phyloP scores from a whole-genome alignment of 2,113 vertebrate species.

The Gymnobelideus leadbeateri region DNA sequence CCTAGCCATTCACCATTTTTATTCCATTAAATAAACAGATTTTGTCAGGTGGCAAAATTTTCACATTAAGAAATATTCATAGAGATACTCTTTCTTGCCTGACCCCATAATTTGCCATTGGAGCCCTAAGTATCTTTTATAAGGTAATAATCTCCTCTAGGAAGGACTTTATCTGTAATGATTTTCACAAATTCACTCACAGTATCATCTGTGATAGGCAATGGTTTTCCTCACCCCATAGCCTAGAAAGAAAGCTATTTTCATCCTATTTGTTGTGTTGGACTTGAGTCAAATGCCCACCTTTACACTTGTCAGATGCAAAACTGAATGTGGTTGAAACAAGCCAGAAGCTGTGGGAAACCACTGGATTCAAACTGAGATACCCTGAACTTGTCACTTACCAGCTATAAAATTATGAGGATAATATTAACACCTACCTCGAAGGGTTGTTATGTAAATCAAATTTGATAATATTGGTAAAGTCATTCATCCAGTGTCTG shows the following conservation, averaged over 20 bases:
- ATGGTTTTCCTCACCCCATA: background rate
- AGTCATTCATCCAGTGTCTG: background rate
- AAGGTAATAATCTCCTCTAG: slow-evolving; percentile 23
- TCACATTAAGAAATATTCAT: slow-evolving; percentile 52
- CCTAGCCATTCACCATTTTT: slow-evolving; percentile 47
- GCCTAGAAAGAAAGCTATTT: background rate
- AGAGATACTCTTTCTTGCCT: slow-evolving; percentile 40
- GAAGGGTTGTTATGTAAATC: background rate
- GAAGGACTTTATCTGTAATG: slow-evolving; percentile 50
- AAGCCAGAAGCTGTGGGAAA: background rate
- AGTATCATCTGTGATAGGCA: background rate
- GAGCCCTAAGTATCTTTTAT: slow-evolving; percentile 44
- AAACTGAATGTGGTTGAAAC: background rate
- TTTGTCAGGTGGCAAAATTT: slow-evolving; percentile 56
- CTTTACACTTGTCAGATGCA: background rate
- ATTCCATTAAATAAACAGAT: slow-evolving; percentile 42
- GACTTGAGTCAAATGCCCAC: background rate
- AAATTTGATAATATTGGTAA: background rate
- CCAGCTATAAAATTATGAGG: background rate
- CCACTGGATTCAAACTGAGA: background rate
- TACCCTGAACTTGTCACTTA: background rate
- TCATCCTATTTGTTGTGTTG: background rate
- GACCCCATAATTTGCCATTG: slow-evolving; percentile 37
- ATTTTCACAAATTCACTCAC: background rate
- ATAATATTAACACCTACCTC: background rate